These are phyloP conservation scores for Drosophila nigritarsus DNA, from an alignment of 2,888 invertebrate genomes.

Conservation along the genomic window DNA sequence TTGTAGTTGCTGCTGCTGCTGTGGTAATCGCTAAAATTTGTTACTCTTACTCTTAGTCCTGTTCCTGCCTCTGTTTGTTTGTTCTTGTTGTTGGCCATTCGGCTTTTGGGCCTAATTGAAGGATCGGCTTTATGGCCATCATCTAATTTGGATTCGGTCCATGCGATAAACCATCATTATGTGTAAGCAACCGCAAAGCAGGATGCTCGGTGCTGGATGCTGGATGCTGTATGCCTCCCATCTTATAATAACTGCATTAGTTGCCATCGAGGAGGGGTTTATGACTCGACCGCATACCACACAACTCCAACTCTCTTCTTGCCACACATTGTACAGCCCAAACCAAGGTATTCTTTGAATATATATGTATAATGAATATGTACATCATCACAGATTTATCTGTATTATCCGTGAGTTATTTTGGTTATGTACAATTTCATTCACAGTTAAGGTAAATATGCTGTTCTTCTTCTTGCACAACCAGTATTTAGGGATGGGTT, in stretches of 20 bases:
- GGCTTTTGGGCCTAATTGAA: conserved; percentile 56
- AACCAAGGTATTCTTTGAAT: background rate
- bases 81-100: conserved; percentile 38
- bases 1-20: conserved; percentile 6
- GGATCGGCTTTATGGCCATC: conserved; percentile 57
- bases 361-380: background rate
- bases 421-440: background rate
- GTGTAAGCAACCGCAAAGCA: conserved; percentile 19
- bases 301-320: background rate
- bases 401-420: background rate
- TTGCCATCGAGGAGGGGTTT: conserved; percentile 32
- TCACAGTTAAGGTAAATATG: background rate
- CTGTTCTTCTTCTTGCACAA: background rate
- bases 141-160: conserved; percentile 61
- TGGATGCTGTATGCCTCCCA: conserved; percentile 16
- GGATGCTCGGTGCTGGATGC: background rate
- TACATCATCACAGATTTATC: background rate
- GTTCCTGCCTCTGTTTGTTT: background rate
- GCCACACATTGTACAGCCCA: background rate
- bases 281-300: conserved; percentile 13
- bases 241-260: conserved; percentile 57
- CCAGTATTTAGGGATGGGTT: background rate
- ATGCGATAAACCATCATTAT: conserved; percentile 58
- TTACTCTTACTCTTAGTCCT: conserved; percentile 9
- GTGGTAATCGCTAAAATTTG: conserved; percentile 53